Conservation (phyloP, 2,797 vertebrate genomes). For the Scolopax rusticola region DNA sequence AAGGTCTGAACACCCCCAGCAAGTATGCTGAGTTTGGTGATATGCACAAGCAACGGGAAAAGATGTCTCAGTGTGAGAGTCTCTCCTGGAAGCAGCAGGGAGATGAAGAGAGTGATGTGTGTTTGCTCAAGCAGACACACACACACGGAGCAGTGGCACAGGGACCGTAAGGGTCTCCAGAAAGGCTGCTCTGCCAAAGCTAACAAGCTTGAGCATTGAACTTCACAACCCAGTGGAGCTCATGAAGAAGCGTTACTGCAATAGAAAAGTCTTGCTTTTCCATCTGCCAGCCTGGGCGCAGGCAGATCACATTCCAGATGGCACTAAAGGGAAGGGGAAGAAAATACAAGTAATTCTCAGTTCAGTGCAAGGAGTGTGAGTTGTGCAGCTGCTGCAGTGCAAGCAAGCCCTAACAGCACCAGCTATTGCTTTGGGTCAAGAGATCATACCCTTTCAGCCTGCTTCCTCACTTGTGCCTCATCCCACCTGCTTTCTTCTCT, state of each 20-base stretch:
- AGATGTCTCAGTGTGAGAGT: neutral
- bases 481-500: slow-evolving; percentile 18
- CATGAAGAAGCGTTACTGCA: neutral
- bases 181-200: neutral
- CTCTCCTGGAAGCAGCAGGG: neutral
- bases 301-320: neutral
- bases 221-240: neutral
- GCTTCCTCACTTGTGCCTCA: slow-evolving; percentile 21
- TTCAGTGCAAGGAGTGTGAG: neutral
- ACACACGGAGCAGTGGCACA: neutral
- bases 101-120: neutral
- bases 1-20: neutral
- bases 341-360: neutral
- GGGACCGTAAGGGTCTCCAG: neutral
- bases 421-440: neutral
- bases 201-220: neutral
- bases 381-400: slow-evolving; percentile 6
- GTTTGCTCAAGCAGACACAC: neutral
- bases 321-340: neutral
- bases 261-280: neutral
- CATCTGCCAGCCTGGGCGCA: slow-evolving; percentile 29
- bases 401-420: neutral
- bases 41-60: neutral
- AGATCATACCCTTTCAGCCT: slow-evolving; percentile 4
- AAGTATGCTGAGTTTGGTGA: neutral